Conservation (phyloP, 2,888 invertebrate genomes). For the Macrosiphum euphorbiae region DNA sequence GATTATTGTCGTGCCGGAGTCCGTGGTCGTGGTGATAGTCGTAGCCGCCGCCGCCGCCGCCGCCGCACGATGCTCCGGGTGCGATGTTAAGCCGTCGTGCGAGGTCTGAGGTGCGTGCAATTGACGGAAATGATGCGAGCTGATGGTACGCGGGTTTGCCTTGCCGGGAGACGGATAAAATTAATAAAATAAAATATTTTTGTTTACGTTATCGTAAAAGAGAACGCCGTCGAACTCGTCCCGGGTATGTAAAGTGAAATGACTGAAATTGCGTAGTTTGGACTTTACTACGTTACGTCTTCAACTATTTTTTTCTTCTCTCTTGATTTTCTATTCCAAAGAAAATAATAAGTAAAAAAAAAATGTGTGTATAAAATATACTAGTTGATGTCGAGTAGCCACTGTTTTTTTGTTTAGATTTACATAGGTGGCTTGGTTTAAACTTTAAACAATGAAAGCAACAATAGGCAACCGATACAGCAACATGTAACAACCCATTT, state of each 20-base stretch:
- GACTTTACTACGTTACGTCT: constrained; percentile 64
- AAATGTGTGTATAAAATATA: too few species aligned
- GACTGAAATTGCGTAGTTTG: constrained; percentile 62
- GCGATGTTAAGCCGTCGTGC: background rate
- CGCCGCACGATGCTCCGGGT: background rate
- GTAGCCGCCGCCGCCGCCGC: background rate
- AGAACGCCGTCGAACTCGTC: constrained; percentile 52
- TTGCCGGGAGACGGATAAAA: background rate
- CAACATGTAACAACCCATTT: background rate
- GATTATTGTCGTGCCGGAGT: background rate
- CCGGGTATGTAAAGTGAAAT: constrained; percentile 42
- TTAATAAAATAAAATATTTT: constrained; percentile 8
- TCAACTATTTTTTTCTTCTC: constrained; percentile 33
- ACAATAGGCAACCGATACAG: background rate
- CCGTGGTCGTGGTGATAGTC: background rate
- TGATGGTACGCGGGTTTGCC: background rate
- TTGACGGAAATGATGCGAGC: background rate
- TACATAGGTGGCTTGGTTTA: background rate
- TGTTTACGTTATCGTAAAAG: constrained; percentile 62
- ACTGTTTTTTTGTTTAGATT: too few species aligned
- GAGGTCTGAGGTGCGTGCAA: constrained; percentile 5
- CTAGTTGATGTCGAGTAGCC: too few species aligned
- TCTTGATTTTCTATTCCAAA: constrained; percentile 36
- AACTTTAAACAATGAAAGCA: background rate
- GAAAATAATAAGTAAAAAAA: background rate